Evolutionary conservation across 2,888 invertebrate genomes (phyloP), one percentile per base, ranked within the genome.

Genomic region (Plagodis dolabraria): DNA sequence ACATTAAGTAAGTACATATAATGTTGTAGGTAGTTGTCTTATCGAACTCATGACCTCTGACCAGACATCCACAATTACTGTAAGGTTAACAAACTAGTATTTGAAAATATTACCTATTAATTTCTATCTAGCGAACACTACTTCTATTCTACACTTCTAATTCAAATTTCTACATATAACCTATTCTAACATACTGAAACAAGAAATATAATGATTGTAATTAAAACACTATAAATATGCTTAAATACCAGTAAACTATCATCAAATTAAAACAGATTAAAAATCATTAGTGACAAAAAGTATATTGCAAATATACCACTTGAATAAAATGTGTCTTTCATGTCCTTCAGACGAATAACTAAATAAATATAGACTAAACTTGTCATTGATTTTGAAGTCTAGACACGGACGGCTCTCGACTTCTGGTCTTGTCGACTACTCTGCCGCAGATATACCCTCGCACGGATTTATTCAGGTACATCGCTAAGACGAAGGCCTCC

Each of bases 401-500:
- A 22, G 1, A 22, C 22, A 22, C 22, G 22, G 22, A 22, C 22
- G 4, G 22, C 22, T 22, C 22, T 22, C 22, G 22, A 22, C 22
- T 22, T 22, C 22, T 22, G 22, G 22, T n/a, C n/a, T n/a, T n/a
- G n/a, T n/a, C n/a, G n/a, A n/a, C n/a, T n/a, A n/a, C n/a, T n/a
- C n/a, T 22, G 22, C 22, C 4, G 22, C 22, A 22, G 22, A 22
- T 22, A 22, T 22, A 22, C 22, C 22, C 22, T 22, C 22, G 22
- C 22, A 22, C 22, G 22, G 22, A 22, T 22, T 79, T 73, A 94
- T 68, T 93, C 93, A 0, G 94, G 94, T 70, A 94, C 92, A 65
- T 94, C 94, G 64, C 93, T 94, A 11, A 94, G 88, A 22, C 86
- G 88, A 38, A 95, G 93, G 11, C 95, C 95, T 0, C 93, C 94